These are phyloP conservation scores for Coregonus clupeaformis DNA, from an alignment of 2,113 vertebrate species.

Conservation along the genomic window DNA sequence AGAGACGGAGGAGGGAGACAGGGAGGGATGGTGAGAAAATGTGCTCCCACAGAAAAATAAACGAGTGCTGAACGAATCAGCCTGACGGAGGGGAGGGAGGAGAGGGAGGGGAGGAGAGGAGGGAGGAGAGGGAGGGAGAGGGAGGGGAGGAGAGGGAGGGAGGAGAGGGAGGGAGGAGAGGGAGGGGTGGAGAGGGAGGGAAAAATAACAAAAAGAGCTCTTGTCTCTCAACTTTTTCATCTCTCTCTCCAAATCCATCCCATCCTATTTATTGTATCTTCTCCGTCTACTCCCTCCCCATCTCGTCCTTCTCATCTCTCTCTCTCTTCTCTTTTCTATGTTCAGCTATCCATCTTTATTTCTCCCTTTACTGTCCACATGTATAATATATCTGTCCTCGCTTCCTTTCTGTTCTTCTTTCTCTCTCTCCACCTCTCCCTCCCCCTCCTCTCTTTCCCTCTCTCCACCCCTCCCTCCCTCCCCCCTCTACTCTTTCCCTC, in stretches of 20 bases:
- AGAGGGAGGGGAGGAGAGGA: slow-evolving; percentile 31
- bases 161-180: background rate
- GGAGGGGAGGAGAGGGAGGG: slow-evolving; percentile 29
- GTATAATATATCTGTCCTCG: background rate
- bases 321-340: slow-evolving; percentile 48
- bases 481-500: background rate
- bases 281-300: slow-evolving; percentile 18
- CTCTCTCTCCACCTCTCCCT: background rate
- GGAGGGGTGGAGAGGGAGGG: too few relatives aligned
- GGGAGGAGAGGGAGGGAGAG: slow-evolving; percentile 33
- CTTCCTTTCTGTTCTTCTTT: too few relatives aligned
- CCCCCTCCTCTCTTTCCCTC: background rate
- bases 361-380: background rate
- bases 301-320: slow-evolving; percentile 15
- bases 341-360: background rate
- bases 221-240: slow-evolving; percentile 1
- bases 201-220: too few relatives aligned
- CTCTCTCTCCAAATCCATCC: slow-evolving; percentile 20
- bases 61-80: slow-evolving; percentile 50
- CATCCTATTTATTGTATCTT: slow-evolving; percentile 13
- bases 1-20: background rate
- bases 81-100: slow-evolving; percentile 30
- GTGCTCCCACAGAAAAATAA: slow-evolving; percentile 43
- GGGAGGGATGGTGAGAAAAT: too few relatives aligned
- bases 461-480: background rate